phyloP scores from a whole-genome alignment of 2,113 vertebrate genomes.

The Numida meleagris region DNA sequence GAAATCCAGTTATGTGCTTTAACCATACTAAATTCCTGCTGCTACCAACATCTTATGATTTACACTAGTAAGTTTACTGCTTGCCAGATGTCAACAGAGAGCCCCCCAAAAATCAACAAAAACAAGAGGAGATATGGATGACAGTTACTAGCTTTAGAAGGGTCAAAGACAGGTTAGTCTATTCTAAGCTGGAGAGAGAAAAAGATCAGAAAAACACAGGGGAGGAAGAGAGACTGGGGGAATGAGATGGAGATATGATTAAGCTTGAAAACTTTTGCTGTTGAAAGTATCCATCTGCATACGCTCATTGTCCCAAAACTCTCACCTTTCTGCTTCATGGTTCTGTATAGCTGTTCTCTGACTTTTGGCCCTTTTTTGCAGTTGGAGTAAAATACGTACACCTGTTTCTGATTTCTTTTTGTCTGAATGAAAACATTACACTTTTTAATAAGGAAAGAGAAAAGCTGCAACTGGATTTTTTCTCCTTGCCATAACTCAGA shows the following conservation, averaged over 20 bases:
- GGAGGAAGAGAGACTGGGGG: neutral
- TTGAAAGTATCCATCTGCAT: neutral
- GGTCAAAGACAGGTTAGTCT: neutral
- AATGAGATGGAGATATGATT: neutral
- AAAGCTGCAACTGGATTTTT: neutral
- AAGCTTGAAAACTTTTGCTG: neutral
- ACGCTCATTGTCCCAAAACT: neutral
- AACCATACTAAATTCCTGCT: fast-evolving
- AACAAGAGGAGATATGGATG: neutral
- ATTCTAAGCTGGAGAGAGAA: neutral
- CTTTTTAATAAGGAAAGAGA: neutral
- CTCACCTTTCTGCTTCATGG: neutral
- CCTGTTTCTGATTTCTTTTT: constrained; percentile 13
- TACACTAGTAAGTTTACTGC: neutral
- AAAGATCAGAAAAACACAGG: neutral
- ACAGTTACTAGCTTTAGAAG: neutral
- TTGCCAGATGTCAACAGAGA: neutral
- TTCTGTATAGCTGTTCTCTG: neutral
- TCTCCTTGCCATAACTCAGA: neutral
- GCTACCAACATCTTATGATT: neutral
- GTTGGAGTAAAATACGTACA: neutral
- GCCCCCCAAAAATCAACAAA: neutral
- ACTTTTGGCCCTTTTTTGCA: neutral
- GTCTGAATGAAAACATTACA: neutral
- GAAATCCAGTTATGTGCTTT: neutral